Conservation (phyloP, 2,888 invertebrate species). For the Megaustenia siamemsis region DNA sequence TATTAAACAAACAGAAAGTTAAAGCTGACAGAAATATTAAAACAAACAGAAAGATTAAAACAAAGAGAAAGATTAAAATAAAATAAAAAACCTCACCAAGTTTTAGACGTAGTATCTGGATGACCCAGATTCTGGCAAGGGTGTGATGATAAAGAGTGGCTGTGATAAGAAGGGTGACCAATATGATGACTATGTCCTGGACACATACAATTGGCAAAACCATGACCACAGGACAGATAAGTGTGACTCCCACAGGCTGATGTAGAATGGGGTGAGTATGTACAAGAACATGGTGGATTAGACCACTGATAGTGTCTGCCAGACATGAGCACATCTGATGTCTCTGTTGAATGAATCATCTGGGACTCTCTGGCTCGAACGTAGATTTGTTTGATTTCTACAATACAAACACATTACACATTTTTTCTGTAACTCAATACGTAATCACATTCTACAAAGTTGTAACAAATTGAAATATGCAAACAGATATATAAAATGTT, state of each 20-base stretch:
- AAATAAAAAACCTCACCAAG: neutral
- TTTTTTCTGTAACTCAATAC: neutral
- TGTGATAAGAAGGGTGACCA: neutral
- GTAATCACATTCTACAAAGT: neutral
- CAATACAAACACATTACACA: neutral
- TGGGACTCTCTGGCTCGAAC: neutral
- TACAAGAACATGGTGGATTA: neutral
- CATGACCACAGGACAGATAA: neutral
- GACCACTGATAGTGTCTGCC: neutral
- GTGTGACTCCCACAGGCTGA: neutral
- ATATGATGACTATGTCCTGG: neutral
- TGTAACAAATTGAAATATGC: neutral
- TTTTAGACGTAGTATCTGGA: neutral
- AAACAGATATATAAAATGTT: no score
- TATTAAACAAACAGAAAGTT: no score
- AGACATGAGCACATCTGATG: neutral
- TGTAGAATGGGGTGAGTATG: neutral
- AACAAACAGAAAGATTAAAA: no score
- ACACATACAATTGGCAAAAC: neutral
- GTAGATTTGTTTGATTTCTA: slow-evolving; percentile 1
- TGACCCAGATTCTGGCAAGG: neutral
- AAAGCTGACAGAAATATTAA: neutral
- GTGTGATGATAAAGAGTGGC: neutral
- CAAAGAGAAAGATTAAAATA: neutral
- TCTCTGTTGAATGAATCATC: neutral